Percentiles rank a stretch among this genome's conserved stretches.
These are phyloP conservation scores for Xestia c-nigrum DNA, from an alignment of 2,888 invertebrate genomes.

Conservation along the genomic window DNA sequence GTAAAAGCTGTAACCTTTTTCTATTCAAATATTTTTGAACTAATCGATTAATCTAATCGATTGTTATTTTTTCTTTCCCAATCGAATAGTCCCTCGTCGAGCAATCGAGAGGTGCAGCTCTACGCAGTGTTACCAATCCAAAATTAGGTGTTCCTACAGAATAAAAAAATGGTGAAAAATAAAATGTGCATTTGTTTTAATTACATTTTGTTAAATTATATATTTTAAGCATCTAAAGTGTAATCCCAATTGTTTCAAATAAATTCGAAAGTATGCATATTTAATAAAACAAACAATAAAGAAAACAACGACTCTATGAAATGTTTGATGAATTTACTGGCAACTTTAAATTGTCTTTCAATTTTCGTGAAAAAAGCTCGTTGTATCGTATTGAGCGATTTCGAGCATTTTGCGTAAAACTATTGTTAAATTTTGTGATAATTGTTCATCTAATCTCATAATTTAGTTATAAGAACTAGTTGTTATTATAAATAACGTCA, in stretches of 20 bases:
- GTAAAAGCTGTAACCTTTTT: too few species aligned
- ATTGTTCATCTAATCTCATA: conserved; percentile 65
- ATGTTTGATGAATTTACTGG: conserved; percentile 52
- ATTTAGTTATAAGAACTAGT: conserved; percentile 63
- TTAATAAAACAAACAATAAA: not conserved
- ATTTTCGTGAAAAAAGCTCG: conserved; percentile 78
- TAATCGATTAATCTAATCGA: not conserved
- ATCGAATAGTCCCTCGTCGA: not conserved
- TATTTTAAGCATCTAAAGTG: too few species aligned
- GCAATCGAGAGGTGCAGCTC: conserved; percentile 3
- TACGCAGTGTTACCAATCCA: not conserved
- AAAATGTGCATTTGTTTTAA: not conserved
- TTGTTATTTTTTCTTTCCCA: not conserved
- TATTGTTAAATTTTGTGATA: conserved; percentile 72
- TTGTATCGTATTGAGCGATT: conserved; percentile 70
- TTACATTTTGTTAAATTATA: too few species aligned
- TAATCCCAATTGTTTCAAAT: not conserved
- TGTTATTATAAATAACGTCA: conserved; percentile 59
- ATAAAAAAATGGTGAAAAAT: not conserved
- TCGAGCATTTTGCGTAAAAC: conserved; percentile 74
- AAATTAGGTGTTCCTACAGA: not conserved
- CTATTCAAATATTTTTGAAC: not conserved
- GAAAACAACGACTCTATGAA: conserved; percentile 8
- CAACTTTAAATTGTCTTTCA: conserved; percentile 73
- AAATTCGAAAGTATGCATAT: not conserved